Evolutionary conservation across 2,113 vertebrate genomes (phyloP), one percentile per base, ranked within the genome.

Genomic region (Coregonus clupeaformis): DNA sequence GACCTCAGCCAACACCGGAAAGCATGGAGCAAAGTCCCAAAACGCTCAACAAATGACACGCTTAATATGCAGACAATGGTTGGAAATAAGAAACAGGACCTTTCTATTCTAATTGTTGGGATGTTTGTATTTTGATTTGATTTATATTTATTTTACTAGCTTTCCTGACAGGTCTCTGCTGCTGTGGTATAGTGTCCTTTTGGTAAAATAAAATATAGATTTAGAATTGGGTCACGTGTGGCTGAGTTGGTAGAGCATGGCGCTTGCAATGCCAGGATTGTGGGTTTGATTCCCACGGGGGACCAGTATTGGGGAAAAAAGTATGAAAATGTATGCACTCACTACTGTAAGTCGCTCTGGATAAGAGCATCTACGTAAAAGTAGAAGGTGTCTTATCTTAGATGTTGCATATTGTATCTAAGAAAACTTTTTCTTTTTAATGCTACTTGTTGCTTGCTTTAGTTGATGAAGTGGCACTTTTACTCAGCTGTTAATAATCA

Each of bases 51-150:
- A 42, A 87, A 85, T 85, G 75, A 79, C 87, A 82, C 80, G 82
- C 81, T 88, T 86, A 63, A 70, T 78, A 84, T 82, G 81, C 80
- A 85, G 72, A 87, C 84, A 69, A 82, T 49, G 71, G 42, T 80
- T 83, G 73, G 77, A 85, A 87, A 89, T 75, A 60, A 73, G 74
- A 88, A 86, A n/a, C 85, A 81, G 84, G 30, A 68, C 27, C 22
- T 76, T 76, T 29, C 5, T 62, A 30, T 30, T 66, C n/a, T 60
- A 60, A 60, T 22, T 22, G n/a, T 55, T 20, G 5, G 52, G 24
- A 3, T 27, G 67, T 73, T 32, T 69, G 42, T 60, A 5, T 69
- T 71, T 75, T n/a, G 59, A 77, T 66, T 62, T n/a, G 32, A 22
- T 65, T 59, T 65, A 7, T 9, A 70, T 42, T 66, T 74, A 47